Evolutionary conservation across 2,113 vertebrate species (phyloP), one percentile per base, ranked within the genome.

Genomic region (Benitochromis conjunctus): DNA sequence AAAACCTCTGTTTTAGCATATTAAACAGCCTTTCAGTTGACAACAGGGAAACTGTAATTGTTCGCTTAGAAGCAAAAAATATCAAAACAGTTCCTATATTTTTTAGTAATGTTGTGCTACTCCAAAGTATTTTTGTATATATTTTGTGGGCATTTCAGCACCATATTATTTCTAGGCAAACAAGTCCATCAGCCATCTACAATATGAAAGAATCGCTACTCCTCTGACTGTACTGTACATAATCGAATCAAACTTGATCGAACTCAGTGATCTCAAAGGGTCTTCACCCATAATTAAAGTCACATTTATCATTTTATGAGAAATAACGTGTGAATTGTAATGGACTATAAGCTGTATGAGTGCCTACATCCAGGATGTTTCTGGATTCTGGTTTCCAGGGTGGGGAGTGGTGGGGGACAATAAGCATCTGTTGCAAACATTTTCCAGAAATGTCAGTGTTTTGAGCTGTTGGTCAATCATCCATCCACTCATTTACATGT

Each of bases 401-500:
- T 66, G 19, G 62, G 36, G 36, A 41, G 62, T 4, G 7, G 36
- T 69, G 24, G n/a, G 7, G 9, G 8, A 6, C 46, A 53, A 34
- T 53, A 11, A 62, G 29, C 62, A 12, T 57, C n/a, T 41, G 54
- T 41, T 48, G 21, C 5, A 46, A 51, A 81, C 13, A n/a, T 13
- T 14, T 83, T 3, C 9, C 7, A 60, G 43, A 62, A 77, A 58
- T 24, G 18, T 46, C 41, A 6, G 51, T 43, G 24, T 71, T 48
- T 58, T 36, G 19, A 87, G 58, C 9, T 48, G 58, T 62, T 82
- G 81, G 56, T 89, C 53, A 74, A 6, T 87, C 90, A 89, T 83
- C 69, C 74, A 82, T 86, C 57, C 43, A 38, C 91, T 38, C 46
- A 81, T 92, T 66, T 38, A 64, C 48, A 78, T 36, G 31, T 21